A percentile compares a stretch with the other conserved stretches of the same genome.
phyloP scores from a whole-genome alignment of 1,140 invertebrate species.

The Caenorhabditis brenneri region DNA sequence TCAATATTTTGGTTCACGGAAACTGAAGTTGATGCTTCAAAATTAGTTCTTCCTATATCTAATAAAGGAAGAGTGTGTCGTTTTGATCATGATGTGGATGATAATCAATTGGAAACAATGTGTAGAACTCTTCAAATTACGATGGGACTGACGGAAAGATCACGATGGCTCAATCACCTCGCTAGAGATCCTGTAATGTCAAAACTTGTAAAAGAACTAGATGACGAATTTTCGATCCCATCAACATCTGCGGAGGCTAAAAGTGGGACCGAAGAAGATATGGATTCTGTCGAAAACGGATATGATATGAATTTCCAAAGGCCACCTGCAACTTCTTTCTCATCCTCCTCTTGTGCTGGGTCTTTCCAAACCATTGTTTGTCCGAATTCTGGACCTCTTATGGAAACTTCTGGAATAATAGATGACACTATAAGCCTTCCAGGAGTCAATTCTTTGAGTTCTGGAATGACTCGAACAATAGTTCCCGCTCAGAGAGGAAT shows the following conservation, averaged over 20 bases:
- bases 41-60: neutral
- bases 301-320: neutral
- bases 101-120: conserved; percentile 10
- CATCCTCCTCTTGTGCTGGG: neutral
- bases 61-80: conserved; percentile 27
- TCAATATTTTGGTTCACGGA: conserved; percentile 33
- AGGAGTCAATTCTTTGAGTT: neutral
- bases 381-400: neutral
- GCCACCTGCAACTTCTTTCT: neutral
- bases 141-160: conserved; percentile 7
- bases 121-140: conserved; percentile 28
- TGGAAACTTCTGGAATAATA: neutral
- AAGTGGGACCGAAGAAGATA: neutral
- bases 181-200: neutral
- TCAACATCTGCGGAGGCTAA: neutral
- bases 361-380: neutral
- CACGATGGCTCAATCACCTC: conserved; percentile 4
- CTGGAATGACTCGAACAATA: neutral
- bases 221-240: neutral
- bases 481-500: neutral
- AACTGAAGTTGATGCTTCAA: conserved; percentile 2
- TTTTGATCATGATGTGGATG: conserved; percentile 9
- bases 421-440: neutral
- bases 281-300: neutral
- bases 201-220: neutral